Base-by-base conservation (phyloP, 2,113 vertebrate species). In the Rhinopomastus cyanomelas region DNA sequence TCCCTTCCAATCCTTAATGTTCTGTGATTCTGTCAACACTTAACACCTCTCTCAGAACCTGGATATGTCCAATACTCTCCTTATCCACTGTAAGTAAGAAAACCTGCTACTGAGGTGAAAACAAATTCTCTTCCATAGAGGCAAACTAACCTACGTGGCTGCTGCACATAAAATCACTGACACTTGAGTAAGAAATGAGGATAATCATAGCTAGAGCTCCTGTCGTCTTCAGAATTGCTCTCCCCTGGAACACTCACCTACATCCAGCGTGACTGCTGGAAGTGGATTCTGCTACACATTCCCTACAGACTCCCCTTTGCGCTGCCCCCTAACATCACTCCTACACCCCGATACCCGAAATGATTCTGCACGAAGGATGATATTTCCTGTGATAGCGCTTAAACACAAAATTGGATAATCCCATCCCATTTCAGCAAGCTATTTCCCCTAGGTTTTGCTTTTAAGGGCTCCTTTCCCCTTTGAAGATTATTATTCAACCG, bases 381-480 rank as follows among this genome's bases (percentile, higher is more conserved):
- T 52, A 76, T 89, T 75, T 87, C 44, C 51, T 68, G 1, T 39
- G 34, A 77, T 53, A 36, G 39, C 29, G 13, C 68, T 89, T 67
- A 75, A 92, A 80, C 51, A 62, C 44, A 72, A 94, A 93, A 85
- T 39, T 78, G 60, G 66, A 71, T 74, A 87, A 90, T 72, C 16
- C 46, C 49, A 17, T 76, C 11, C 37, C 25, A 48, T 90, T 87
- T 91, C 62, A 84, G 51, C 36, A 23, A n/a, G 62, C 12, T 57
- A 25, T 84, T 67, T 86, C 52, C 25, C 1, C 1, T 42, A 59
- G 20, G 7, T 52, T 92, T 73, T 92, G 16, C 73, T 79, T 88
- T 87, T 32, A 78, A 75, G 75, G 19, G 42, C 52, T 90, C 69
- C 4, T 87, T 91, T 75, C 60, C 18, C 23, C 30, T n/a, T 87